These are phyloP conservation scores for Microchirus variegatus DNA, from an alignment of 2,797 vertebrate species.

Conservation along the genomic window DNA sequence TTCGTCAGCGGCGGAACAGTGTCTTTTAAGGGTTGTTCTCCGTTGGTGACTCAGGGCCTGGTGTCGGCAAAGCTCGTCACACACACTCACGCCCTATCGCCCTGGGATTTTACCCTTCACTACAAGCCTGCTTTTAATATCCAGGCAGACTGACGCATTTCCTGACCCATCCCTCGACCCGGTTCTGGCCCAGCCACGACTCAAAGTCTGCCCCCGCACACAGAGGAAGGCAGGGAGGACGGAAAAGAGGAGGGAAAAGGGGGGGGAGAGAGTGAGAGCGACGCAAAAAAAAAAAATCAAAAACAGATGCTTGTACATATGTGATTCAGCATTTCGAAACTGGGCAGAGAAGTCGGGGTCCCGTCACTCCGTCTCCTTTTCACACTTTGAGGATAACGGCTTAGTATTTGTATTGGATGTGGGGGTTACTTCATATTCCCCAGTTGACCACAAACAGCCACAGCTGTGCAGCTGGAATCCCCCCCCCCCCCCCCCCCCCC, in stretches of 20 bases:
- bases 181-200: constrained; percentile 51
- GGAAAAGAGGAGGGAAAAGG: constrained; percentile 51
- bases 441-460: constrained; percentile 26
- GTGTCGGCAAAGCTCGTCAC: constrained; percentile 37
- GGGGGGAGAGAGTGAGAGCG: constrained; percentile 39
- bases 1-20: not conserved
- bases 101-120: constrained; percentile 41
- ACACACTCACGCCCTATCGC: constrained; percentile 29
- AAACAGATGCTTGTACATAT: constrained; percentile 76
- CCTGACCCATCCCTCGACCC: constrained; percentile 71
- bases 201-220: constrained; percentile 67
- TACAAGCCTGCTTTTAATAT: constrained; percentile 67
- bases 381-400: not conserved
- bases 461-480: constrained; percentile 26
- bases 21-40: constrained; percentile 23
- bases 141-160: constrained; percentile 71
- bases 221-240: constrained; percentile 59
- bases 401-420: not conserved
- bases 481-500: no score
- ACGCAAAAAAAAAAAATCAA: constrained; percentile 61
- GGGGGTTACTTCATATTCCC: constrained; percentile 25
- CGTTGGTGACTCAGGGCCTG: constrained; percentile 33
- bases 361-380: constrained; percentile 9
- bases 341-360: constrained; percentile 19
- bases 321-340: constrained; percentile 71